phyloP scores from a whole-genome alignment of 2,113 vertebrate species.

The Prietella phreatophila region DNA sequence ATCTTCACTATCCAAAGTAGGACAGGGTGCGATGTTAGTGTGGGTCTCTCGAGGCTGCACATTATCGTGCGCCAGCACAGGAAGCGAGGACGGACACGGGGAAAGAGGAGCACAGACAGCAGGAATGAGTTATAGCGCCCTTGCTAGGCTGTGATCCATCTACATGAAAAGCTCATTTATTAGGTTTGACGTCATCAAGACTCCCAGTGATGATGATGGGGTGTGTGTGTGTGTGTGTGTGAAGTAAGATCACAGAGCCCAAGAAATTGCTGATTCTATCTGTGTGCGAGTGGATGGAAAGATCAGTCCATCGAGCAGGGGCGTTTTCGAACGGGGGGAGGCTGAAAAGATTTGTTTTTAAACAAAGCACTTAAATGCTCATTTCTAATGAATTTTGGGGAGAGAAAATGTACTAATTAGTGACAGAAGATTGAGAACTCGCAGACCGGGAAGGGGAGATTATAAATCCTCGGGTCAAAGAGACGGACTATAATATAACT shows the following conservation, averaged over 20 bases:
- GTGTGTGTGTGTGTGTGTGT: not conserved
- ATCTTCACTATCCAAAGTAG: constrained; percentile 46
- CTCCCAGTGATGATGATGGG: not conserved
- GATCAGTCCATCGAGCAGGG: not conserved
- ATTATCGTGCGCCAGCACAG: constrained; percentile 27
- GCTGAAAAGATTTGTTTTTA: no score
- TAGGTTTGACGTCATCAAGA: constrained; percentile 37
- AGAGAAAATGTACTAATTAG: no score
- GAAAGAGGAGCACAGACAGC: not conserved
- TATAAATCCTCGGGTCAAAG: no score
- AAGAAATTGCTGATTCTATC: not conserved
- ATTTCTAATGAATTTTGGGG: no score
- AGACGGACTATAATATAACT: no score
- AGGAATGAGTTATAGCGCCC: constrained; percentile 32
- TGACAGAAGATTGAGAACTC: no score
- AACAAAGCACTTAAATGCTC: no score
- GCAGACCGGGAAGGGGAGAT: no score
- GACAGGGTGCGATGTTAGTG: constrained; percentile 44
- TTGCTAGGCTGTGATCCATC: constrained; percentile 26
- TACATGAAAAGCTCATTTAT: constrained; percentile 37
- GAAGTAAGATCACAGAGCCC: not conserved
- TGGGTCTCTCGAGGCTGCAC: constrained; percentile 35
- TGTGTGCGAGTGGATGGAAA: not conserved
- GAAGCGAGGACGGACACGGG: not conserved
- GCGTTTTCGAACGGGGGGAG: no score